These are phyloP conservation scores for Oegoconia quadripuncta DNA, from an alignment of 2,888 invertebrate genomes.

Conservation along the genomic window DNA sequence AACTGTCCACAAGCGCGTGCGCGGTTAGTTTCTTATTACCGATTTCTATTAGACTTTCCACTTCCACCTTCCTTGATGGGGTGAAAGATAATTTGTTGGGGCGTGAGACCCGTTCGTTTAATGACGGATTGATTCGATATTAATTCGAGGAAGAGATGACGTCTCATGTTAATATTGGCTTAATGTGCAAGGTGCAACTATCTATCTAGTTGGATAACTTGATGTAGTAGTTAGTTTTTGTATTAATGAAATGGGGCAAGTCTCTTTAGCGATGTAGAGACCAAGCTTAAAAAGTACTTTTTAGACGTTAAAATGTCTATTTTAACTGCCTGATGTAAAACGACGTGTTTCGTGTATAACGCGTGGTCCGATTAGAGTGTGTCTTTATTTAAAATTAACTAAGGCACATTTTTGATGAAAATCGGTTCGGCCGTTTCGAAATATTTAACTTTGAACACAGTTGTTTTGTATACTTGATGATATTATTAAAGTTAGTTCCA, in stretches of 20 bases:
- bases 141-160: constrained; percentile 64
- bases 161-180: constrained; percentile 46
- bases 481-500: no score
- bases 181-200: constrained; percentile 37
- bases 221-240: constrained; percentile 35
- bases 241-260: constrained; percentile 24
- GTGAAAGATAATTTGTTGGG: constrained; percentile 72
- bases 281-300: no score
- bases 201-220: constrained; percentile 43
- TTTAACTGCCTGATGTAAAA: no score
- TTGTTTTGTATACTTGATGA: no score
- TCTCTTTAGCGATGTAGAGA: background rate
- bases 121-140: constrained; percentile 76
- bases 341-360: no score
- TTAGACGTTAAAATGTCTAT: no score
- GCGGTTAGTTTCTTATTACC: constrained; percentile 74
- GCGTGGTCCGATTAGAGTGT: no score
- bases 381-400: no score
- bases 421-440: no score
- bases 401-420: no score
- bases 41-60: constrained; percentile 77
- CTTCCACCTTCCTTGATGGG: constrained; percentile 60
- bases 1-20: constrained; percentile 40
- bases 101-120: constrained; percentile 71
- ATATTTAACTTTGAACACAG: no score